A percentile compares a stretch with the other conserved stretches of the same genome.
These are phyloP conservation scores for Haliaeetus vocifer DNA, from an alignment of 2,797 vertebrate species.

Conservation along the genomic window DNA sequence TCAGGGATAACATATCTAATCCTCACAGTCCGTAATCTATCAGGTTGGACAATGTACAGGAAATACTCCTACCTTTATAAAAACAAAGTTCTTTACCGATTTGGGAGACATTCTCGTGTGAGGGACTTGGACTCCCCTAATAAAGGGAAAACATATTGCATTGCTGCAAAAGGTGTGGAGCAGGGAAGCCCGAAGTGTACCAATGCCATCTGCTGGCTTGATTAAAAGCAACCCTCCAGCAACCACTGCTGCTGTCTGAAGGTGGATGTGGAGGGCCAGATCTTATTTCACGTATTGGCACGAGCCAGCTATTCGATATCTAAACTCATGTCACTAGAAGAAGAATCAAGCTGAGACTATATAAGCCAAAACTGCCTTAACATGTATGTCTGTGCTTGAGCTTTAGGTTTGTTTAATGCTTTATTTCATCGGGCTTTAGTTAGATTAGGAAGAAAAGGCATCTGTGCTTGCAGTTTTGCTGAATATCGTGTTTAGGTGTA, in stretches of 20 bases:
- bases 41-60: not conserved
- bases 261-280: not conserved
- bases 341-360: not conserved
- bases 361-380: not conserved
- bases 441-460: not conserved
- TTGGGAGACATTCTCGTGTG: not conserved
- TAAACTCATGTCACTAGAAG: not conserved
- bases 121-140: not conserved
- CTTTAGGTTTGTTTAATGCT: not conserved
- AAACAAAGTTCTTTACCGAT: not conserved
- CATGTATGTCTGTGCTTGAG: not conserved
- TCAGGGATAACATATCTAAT: not conserved
- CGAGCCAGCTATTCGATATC: not conserved
- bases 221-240: not conserved
- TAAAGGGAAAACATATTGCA: accelerated
- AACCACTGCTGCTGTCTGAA: not conserved
- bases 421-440: not conserved
- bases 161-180: not conserved
- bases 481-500: not conserved
- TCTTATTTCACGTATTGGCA: not conserved
- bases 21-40: not conserved
- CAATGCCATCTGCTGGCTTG: conserved; percentile 47
- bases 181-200: not conserved
- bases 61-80: not conserved
- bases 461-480: not conserved